phyloP scores from a whole-genome alignment of 2,888 invertebrate genomes.

The Gonocerus acuteangulatus region DNA sequence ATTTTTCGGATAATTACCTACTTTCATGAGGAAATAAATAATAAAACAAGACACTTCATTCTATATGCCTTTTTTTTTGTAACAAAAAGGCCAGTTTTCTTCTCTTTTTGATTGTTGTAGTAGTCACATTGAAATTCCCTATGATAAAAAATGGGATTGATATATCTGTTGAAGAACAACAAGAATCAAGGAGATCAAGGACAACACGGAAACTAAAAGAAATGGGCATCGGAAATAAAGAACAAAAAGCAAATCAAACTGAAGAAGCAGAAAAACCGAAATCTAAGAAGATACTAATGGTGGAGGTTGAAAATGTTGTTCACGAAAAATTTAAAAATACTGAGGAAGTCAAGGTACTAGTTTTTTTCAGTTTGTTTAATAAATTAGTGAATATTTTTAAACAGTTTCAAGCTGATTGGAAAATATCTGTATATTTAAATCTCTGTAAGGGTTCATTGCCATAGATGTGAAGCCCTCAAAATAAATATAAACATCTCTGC shows the following conservation, averaged over 20 bases:
- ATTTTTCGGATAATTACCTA: too few relatives aligned
- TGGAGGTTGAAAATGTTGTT: conserved; percentile 84
- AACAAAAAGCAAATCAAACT: conserved; percentile 9
- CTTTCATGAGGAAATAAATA: too few relatives aligned
- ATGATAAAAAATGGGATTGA: conserved; percentile 73
- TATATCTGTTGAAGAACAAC: conserved; percentile 49
- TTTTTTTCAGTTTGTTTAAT: background rate
- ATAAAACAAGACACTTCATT: too few relatives aligned
- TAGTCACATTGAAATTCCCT: conserved; percentile 65
- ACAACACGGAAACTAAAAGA: conserved; percentile 31
- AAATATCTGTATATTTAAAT: too few relatives aligned
- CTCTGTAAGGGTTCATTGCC: too few relatives aligned
- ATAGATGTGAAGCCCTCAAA: too few relatives aligned
- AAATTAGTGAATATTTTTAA: too few relatives aligned
- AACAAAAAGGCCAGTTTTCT: background rate
- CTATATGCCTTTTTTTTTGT: too few relatives aligned
- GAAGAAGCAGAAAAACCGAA: background rate
- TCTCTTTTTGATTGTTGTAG: conserved; percentile 14
- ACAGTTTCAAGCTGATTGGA: too few relatives aligned
- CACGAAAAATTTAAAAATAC: conserved; percentile 83
- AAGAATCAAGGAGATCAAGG: conserved; percentile 29
- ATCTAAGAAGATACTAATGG: conserved; percentile 61
- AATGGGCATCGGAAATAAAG: conserved; percentile 17
- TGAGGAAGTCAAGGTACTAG: conserved; percentile 77
- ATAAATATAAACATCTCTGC: too few relatives aligned